Evolutionary conservation across 2,888 invertebrate genomes (phyloP).

Genomic region (Microplitis manilae): DNA sequence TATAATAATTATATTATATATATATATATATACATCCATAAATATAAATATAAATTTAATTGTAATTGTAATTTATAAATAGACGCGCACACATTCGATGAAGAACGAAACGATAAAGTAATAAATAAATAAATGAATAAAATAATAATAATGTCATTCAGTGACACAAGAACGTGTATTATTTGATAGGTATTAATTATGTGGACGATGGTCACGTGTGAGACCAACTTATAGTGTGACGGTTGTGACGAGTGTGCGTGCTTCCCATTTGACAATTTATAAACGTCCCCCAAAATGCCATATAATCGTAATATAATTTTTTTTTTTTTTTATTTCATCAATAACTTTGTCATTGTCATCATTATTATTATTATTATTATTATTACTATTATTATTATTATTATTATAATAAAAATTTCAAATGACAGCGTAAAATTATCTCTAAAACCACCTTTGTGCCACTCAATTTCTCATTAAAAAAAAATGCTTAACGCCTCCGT

Average conservation of each 20-base stretch:
- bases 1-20: slow-evolving; percentile 57
- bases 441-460: slow-evolving; percentile 43
- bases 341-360: slow-evolving; percentile 48
- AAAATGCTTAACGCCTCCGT: slow-evolving; percentile 70
- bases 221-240: slow-evolving; percentile 69
- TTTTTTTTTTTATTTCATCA: slow-evolving; percentile 49
- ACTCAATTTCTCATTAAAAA: slow-evolving; percentile 47
- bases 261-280: slow-evolving; percentile 61
- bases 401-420: slow-evolving; percentile 16
- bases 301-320: slow-evolving; percentile 45
- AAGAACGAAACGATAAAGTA: slow-evolving; percentile 30
- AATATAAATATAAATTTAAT: slow-evolving; percentile 30
- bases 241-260: slow-evolving; percentile 71
- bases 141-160: slow-evolving; percentile 9
- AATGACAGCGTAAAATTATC: not conserved
- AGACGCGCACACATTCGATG: slow-evolving; percentile 43
- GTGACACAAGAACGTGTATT: slow-evolving; percentile 33
- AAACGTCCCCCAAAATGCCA: slow-evolving; percentile 37
- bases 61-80: slow-evolving; percentile 38
- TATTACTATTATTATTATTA: not conserved
- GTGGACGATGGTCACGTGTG: slow-evolving; percentile 65
- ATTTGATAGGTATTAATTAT: slow-evolving; percentile 46
- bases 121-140: slow-evolving; percentile 38
- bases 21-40: slow-evolving; percentile 47
- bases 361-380: slow-evolving; percentile 35